Conservation (phyloP, 1,140 invertebrate genomes). For the Drosophila pectinifera region DNA sequence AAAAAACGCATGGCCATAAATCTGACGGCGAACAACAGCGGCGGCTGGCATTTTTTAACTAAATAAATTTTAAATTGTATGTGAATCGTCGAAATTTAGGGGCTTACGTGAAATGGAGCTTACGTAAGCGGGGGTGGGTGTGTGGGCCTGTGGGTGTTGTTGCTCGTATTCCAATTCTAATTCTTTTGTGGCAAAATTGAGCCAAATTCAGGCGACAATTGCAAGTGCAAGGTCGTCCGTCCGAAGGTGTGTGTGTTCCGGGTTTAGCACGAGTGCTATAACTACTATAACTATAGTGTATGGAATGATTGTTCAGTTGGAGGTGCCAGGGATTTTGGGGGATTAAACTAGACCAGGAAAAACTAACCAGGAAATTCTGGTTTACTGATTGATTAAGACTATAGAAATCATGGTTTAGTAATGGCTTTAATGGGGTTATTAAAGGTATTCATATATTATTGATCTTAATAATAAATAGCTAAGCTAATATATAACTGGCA, state of each 20-base stretch:
- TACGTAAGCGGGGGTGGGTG: conserved; percentile 44
- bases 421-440: no score
- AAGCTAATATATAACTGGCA: no score
- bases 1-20: conserved; percentile 48
- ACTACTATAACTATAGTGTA: background rate
- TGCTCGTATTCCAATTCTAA: conserved; percentile 7
- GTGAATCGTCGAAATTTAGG: conserved; percentile 30
- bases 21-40: conserved; percentile 31
- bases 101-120: conserved; percentile 21
- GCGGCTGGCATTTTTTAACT: conserved; percentile 36
- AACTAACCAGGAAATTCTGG: conserved; percentile 12
- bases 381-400: no score
- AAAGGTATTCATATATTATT: no score
- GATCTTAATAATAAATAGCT: no score
- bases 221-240: conserved; percentile 40
- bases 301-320: conserved; percentile 1
- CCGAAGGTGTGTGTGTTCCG: conserved; percentile 8
- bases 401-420: no score
- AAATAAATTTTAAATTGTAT: conserved; percentile 63
- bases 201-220: conserved; percentile 39
- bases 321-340: background rate
- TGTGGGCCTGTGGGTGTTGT: background rate
- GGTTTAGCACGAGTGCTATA: background rate
- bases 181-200: conserved; percentile 15
- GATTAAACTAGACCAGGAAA: background rate